Evolutionary conservation across 2,888 invertebrate genomes (phyloP), one percentile per base, ranked within the genome.

Genomic region (Cyclophora albipunctata): DNA sequence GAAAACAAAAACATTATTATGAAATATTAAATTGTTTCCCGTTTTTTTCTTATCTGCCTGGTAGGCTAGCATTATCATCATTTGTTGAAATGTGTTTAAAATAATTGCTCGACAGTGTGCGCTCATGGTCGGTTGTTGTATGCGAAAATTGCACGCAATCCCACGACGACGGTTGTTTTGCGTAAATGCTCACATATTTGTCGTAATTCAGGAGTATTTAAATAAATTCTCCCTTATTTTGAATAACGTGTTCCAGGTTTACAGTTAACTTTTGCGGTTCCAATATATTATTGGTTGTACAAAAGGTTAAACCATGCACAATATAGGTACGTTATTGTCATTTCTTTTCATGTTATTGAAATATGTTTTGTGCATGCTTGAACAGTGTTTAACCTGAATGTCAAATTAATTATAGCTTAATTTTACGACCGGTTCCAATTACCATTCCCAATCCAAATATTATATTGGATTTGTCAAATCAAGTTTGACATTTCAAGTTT

Each of bases 11-110:
- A 37, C 1, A 37, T 37, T 20, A 20, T 71, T 55, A 63, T 67
- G 48, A 49, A 49, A 50, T 34, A 48, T 34, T 50, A 67, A 73
- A 70, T 77, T 73, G 77, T 62, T 69, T 75, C 69, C 66, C 73
- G 71, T 77, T 73, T 78, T 78, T 62, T 69, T 75, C 69, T 81
- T 84, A 83, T 82, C 80, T 79, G 66, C 58, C 64, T 64, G 70
- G 69, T 67, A 68, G 73, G 67, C 86, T 81, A 84, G 81, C 82
- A 85, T 86, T 85, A 85, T 80, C 80, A 75, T 84, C 84, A 83
- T 84, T 87, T 86, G 87, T 87, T 85, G 86, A 87, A 88, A 86
- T 82, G 87, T 84, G 75, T 87, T 88, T 88, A 88, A 86, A 87
- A 86, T 88, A 88, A 88, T 88, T 87, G 85, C 74, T 71, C 72